Base-by-base conservation (phyloP, 2,797 vertebrate species). In the Borostomias antarcticus region DNA sequence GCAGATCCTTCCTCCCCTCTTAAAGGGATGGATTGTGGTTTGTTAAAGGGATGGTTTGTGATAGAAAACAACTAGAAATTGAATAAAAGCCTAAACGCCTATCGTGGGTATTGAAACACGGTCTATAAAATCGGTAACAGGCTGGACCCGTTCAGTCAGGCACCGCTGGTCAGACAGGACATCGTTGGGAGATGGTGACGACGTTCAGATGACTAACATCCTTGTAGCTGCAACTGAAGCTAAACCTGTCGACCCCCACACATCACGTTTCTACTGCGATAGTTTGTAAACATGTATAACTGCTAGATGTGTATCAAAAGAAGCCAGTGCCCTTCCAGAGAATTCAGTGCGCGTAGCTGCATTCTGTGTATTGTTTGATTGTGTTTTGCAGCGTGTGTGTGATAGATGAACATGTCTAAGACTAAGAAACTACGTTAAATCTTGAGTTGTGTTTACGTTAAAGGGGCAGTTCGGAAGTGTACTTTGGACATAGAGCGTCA, bases 131-230 rank as follows among this genome's bases (percentile, higher is more conserved):
- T n/a, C n/a, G n/a, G n/a, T n/a, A n/a, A 58, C 61, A 78, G 66
- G 62, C 45, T 65, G 62, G 51, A 70, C 32, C 13, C 33, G 54
- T 4, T 68, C 59, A 66, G 59, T 79, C 45, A 87, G 86, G 80
- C 83, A 83, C 79, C 58, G 75, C 69, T 79, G 74, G 78, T 80
- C 56, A 76, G 53, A 81, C 23, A 23, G 60, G 73, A 48, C 59
- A 62, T 28, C 70, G 25, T 66, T 23, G 15, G 10, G 10, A 13
- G 5, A 54, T 15, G 29, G 68, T 45, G 33, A 62, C 30, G 33
- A 29, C 45, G 13, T 70, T 13, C 40, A 29, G 56, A 51, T 48
- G 63, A 74, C 62, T 75, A 37, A 62, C 37, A 52, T 62, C 43
- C 58, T 60, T 57, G 40, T 57, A 76, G 67, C 68, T 76, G 69